Conservation (phyloP, 2,888 invertebrate genomes). For the Morinoia aosen region DNA sequence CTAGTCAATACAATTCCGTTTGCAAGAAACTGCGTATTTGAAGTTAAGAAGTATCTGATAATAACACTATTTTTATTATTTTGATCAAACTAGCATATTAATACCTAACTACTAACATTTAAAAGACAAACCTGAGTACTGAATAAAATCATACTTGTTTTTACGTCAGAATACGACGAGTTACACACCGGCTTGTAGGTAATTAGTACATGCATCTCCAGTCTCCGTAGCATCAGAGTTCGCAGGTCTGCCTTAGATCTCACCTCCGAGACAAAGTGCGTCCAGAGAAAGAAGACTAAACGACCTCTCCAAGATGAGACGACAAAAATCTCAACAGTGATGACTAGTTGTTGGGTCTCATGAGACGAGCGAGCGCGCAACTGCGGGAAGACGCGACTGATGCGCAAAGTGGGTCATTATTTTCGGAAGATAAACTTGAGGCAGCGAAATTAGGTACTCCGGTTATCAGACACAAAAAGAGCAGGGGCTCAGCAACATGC, state of each 20-base stretch:
- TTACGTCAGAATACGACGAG: not conserved
- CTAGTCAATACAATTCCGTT: not conserved
- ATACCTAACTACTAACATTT: not conserved
- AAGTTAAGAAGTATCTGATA: not conserved
- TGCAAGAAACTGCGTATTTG: not conserved
- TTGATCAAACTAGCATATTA: not conserved
- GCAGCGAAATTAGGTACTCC: slow-evolving; percentile 17
- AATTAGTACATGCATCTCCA: not conserved
- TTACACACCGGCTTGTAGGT: not conserved
- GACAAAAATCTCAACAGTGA: slow-evolving; percentile 26
- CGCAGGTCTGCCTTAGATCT: not conserved
- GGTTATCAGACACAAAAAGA: not conserved
- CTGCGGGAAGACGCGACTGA: slow-evolving; percentile 23
- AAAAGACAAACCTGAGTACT: not conserved
- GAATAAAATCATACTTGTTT: not conserved
- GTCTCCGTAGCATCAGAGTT: not conserved
- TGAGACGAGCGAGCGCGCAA: not conserved
- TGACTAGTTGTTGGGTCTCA: slow-evolving; percentile 16
- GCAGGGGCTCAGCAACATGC: not conserved
- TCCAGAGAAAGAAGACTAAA: not conserved
- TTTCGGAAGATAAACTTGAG: not conserved
- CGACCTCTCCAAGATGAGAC: not conserved
- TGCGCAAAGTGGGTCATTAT: slow-evolving; percentile 26
- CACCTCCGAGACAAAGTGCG: not conserved
- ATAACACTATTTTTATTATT: not conserved